phyloP scores from a whole-genome alignment of 2,888 invertebrate genomes.

The Hesperia comma region DNA sequence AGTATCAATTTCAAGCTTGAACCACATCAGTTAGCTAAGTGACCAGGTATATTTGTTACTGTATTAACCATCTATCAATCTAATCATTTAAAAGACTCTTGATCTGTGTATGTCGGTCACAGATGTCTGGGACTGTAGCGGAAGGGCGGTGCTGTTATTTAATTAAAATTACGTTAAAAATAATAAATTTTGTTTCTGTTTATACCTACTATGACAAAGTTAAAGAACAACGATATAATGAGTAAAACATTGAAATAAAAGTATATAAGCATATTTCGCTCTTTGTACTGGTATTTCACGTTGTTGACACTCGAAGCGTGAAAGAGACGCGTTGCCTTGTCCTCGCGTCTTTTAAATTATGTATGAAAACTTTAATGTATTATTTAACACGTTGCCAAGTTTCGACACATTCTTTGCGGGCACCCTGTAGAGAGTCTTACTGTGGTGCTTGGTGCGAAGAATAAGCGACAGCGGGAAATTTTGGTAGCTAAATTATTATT shows the following conservation, averaged over 20 bases:
- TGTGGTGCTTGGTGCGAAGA: constrained; percentile 48
- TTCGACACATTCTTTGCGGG: constrained; percentile 69
- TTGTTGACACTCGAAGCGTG: constrained; percentile 36
- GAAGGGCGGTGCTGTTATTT: too few species aligned
- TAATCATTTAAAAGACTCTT: too few species aligned
- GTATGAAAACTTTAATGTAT: constrained; percentile 76
- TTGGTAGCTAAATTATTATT: neutral
- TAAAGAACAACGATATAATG: too few species aligned
- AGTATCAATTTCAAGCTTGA: too few species aligned
- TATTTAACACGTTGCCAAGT: constrained; percentile 75
- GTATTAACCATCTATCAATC: too few species aligned
- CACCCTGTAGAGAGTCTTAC: constrained; percentile 67
- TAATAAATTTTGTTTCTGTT: neutral
- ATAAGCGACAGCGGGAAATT: constrained; percentile 28
- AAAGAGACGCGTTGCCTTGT: constrained; percentile 37
- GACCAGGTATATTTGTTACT: too few species aligned
- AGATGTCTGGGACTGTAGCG: too few species aligned
- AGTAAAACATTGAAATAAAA: too few species aligned
- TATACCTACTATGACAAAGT: too few species aligned
- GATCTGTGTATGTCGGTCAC: too few species aligned
- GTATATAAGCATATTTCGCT: neutral
- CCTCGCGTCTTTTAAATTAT: constrained; percentile 66
- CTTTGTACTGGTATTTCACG: constrained; percentile 4
- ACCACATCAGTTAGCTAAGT: too few species aligned
- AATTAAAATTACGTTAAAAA: too few species aligned